Conservation (phyloP, 2,113 vertebrate species). For the Phoenicopterus ruber region DNA sequence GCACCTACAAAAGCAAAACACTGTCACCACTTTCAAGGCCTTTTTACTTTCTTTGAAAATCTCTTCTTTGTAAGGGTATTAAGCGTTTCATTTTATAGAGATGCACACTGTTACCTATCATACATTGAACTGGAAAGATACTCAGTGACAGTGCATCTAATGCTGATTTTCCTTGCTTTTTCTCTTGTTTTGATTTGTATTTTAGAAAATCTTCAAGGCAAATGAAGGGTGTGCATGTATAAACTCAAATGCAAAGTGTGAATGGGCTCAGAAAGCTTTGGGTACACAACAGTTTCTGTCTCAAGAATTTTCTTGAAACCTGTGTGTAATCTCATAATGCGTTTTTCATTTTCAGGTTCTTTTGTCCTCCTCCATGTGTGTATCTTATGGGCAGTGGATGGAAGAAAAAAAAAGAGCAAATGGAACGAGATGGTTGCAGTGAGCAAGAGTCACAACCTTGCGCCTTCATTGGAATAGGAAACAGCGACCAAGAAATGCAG, state of each 20-base stretch:
- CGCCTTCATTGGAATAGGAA: slow-evolving; percentile 98
- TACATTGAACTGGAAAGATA: background rate
- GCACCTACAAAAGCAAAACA: background rate
- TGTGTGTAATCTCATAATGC: background rate
- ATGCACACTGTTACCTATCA: background rate
- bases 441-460: slow-evolving; percentile 98
- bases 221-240: background rate
- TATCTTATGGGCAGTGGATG: slow-evolving; percentile 99
- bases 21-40: background rate
- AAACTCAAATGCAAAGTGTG: background rate
- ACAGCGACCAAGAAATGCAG: slow-evolving; percentile 99
- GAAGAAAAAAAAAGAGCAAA: slow-evolving; percentile 99
- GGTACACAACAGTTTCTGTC: background rate
- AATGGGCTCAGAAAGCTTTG: background rate
- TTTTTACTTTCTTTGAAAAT: background rate
- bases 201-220: background rate
- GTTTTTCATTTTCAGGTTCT: slow-evolving; percentile 81
- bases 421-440: slow-evolving; percentile 96
- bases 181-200: background rate
- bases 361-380: slow-evolving; percentile 97
- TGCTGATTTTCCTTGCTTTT: background rate
- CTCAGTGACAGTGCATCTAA: background rate
- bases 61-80: background rate
- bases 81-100: background rate
- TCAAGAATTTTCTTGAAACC: background rate